These are phyloP conservation scores for Drosophila nikananu DNA, from an alignment of 1,140 invertebrate genomes.

Conservation along the genomic window DNA sequence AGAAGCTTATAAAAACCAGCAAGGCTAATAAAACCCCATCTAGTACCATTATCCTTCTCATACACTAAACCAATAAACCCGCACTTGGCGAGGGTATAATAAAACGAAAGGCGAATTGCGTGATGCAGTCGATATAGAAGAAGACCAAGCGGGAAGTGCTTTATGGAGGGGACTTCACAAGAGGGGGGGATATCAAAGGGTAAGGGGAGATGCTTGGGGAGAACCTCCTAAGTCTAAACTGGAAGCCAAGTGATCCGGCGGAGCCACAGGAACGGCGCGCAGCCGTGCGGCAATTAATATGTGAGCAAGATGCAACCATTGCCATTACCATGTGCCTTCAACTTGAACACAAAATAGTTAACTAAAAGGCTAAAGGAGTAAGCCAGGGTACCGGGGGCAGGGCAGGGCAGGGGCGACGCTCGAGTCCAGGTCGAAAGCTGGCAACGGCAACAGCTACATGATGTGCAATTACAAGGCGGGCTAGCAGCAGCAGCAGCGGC, in stretches of 20 bases:
- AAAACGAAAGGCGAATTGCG: conserved; percentile 54
- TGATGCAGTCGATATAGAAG: conserved; percentile 33
- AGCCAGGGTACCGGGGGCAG: not conserved
- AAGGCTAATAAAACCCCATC: not conserved
- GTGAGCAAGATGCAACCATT: conserved; percentile 81
- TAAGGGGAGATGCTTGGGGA: not conserved
- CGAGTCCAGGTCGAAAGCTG: conserved; percentile 35
- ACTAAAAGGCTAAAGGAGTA: conserved; percentile 61
- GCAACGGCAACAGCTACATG: conserved; percentile 79
- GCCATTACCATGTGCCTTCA: conserved; percentile 83
- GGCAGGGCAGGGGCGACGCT: conserved; percentile 7
- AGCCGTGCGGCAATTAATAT: conserved; percentile 83
- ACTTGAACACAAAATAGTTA: conserved; percentile 84
- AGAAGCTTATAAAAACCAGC: not conserved
- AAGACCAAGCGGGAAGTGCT: conserved; percentile 37
- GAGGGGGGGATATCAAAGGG: not conserved
- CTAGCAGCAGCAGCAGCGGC: conserved; percentile 47
- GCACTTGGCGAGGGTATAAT: conserved; percentile 21
- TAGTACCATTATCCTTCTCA: not conserved
- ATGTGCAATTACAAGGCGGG: conserved; percentile 83
- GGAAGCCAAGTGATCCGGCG: conserved; percentile 46
- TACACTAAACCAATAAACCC: conserved; percentile 20
- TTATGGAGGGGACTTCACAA: conserved; percentile 17
- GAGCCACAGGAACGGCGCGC: conserved; percentile 75
- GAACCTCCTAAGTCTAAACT: conserved; percentile 36